Conservation (phyloP, 2,113 vertebrate species). For the Leptocoma aspasia region DNA sequence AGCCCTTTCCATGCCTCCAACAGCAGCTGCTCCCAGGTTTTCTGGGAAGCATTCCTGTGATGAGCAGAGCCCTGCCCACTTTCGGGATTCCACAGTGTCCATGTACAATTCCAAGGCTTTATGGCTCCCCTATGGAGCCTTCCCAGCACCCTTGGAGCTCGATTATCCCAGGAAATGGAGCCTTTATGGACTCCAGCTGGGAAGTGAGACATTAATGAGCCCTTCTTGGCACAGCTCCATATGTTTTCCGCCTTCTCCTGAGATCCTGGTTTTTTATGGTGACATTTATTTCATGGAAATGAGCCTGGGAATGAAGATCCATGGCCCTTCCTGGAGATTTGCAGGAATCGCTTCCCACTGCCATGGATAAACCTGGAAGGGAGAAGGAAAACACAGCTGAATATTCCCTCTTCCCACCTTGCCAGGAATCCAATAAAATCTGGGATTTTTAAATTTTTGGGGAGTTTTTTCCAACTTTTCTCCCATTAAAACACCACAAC, state of each 20-base stretch:
- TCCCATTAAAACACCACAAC: neutral
- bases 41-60: neutral
- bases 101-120: neutral
- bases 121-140: neutral
- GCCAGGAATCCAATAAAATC: neutral
- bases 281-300: constrained; percentile 67
- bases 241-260: constrained; percentile 63
- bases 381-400: neutral
- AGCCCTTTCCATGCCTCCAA: neutral
- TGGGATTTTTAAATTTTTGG: neutral
- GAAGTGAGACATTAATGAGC: constrained; percentile 74
- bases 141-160: constrained; percentile 61
- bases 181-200: constrained; percentile 75
- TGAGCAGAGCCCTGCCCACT: neutral
- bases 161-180: constrained; percentile 58
- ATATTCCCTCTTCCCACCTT: neutral
- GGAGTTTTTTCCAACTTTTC: neutral
- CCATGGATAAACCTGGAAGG: neutral
- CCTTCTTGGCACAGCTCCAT: constrained; percentile 50
- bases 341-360: neutral
- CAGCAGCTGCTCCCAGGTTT: neutral
- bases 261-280: constrained; percentile 58
- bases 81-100: neutral
- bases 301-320: constrained; percentile 66
- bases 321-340: constrained; percentile 32